These are phyloP conservation scores for Trilocha varians DNA, from an alignment of 2,888 invertebrate species.

Conservation along the genomic window DNA sequence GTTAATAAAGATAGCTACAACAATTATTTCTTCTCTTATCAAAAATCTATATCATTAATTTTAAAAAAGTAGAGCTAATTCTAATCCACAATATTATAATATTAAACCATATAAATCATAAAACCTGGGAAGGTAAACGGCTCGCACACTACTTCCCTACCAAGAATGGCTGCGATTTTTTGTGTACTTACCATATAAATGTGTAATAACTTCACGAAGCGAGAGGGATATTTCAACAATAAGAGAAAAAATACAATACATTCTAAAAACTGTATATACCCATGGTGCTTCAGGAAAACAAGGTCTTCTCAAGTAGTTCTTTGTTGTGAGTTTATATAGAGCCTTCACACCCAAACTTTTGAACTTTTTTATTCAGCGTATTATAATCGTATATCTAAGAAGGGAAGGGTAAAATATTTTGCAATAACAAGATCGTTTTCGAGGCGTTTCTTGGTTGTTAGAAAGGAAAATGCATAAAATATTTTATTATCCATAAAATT, in stretches of 20 bases:
- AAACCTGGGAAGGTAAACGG: slow-evolving; percentile 11
- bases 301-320: slow-evolving; percentile 19
- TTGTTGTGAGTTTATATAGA: slow-evolving; percentile 18
- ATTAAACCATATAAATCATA: slow-evolving; percentile 1
- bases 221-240: slow-evolving; percentile 30
- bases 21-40: too few species aligned
- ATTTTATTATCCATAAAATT: too few species aligned
- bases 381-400: slow-evolving; percentile 25
- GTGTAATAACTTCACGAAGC: slow-evolving; percentile 31
- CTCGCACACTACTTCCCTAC: slow-evolving; percentile 15
- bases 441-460: too few species aligned
- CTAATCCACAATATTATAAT: too few species aligned
- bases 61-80: too few species aligned
- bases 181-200: slow-evolving; percentile 38
- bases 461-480: too few species aligned
- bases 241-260: slow-evolving; percentile 27
- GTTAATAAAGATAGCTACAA: too few species aligned
- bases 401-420: slow-evolving; percentile 27
- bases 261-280: slow-evolving; percentile 18
- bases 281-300: slow-evolving; percentile 19
- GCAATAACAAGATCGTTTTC: slow-evolving; percentile 42
- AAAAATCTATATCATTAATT: too few species aligned
- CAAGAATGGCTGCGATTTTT: slow-evolving; percentile 21
- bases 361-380: slow-evolving; percentile 30
- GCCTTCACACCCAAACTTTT: slow-evolving; percentile 23